Base-by-base conservation (phyloP, 2,797 vertebrate species). In the Acipenser oxyrinchus region DNA sequence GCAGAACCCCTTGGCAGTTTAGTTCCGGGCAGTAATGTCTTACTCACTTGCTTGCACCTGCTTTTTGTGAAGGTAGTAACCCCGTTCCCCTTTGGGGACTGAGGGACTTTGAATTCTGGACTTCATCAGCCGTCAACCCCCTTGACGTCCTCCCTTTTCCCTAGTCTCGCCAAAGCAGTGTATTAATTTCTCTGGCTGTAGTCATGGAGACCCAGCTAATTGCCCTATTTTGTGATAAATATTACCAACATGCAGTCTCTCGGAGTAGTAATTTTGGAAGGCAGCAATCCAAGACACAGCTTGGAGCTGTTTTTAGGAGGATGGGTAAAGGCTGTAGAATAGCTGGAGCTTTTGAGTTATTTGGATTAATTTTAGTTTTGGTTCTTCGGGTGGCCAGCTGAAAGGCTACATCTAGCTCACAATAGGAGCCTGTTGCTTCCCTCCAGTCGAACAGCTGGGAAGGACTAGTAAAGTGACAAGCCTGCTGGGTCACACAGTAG, bases 151-250 rank as follows among this genome's bases (percentile, higher is more conserved):
- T 6, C 37, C 37, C 37, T 51, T 49, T 49, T 48, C 8, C 51
- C 23, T 60, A 58, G n/a, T 13, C 63, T 11, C 50, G 57, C 51
- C 48, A 55, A 66, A 48, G 53, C 53, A 58, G 63, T 63, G 60
- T 12, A 58, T 70, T 66, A 51, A 63, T 70, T 70, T 61, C 52
- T 8, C 48, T 53, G 48, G 49, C 23, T 10, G 60, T 62, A 66
- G 60, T 61, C 65, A 66, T 66, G 64, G 60, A 15, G 48, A 66
- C 58, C 51, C 51, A 61, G 63, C 55, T 62, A 70, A 70, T 66
- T 64, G 66, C 64, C 64, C 58, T 58, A 23, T 66, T 66, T 49
- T 10, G 59, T 52, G 64, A 70, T 66, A 57, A 57, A 62, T 66
- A 62, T 62, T 23, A 49, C 59, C 48, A 50, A 51, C 23, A 65